Evolutionary conservation across 2,797 vertebrate species (phyloP), one percentile per base, ranked within the genome.

Genomic region (Melanogrammus aeglefinus): DNA sequence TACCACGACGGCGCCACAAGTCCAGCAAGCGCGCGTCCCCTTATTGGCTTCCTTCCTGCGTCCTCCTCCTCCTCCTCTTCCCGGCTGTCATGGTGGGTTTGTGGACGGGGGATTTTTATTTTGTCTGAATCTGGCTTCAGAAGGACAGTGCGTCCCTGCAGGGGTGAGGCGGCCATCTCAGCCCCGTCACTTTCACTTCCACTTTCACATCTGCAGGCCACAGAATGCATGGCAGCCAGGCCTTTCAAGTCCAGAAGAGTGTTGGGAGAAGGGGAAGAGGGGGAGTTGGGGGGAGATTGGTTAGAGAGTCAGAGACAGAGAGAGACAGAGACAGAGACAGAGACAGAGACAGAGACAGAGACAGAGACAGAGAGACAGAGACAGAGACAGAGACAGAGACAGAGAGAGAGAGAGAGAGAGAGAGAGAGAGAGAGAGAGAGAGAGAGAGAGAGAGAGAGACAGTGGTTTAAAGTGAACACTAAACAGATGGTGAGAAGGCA

Each of bases 141-240:
- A 89, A 86, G 85, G 87, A 90, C 89, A 80, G 82, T 78, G 14
- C 0, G 75, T 83, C 79, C 83, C 86, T 86, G 81, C 77, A 82
- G 91, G 89, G 85, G 86, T 74, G 47, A 18, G 12, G 72, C 51
- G 29, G 72, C 73, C 75, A 74, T 88, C 88, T 18, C 84, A 35
- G 21, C 75, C 71, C 82, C 81, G 89, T 92, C 92, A 87, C 85
- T 84, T 90, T 81, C 80, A 84, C 86, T 84, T 90, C 80, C 80
- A 84, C 79, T 91, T 79, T 80, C 38, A 77, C 78, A 80, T 87
- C 81, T 76, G 77, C 77, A 79, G 75, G 79, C 84, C 84, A 80
- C 47, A 70, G 82, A 80, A 63, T 75, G 74, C 76, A 81, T 27
- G 76, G 75, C 77, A 76, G 47, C 47, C 47, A 8, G n/a, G 79